A percentile compares a stretch with the other conserved stretches of the same genome.
These are phyloP conservation scores for Caenorhabditis imperialis DNA, from an alignment of 2,888 invertebrate genomes.

Conservation along the genomic window DNA sequence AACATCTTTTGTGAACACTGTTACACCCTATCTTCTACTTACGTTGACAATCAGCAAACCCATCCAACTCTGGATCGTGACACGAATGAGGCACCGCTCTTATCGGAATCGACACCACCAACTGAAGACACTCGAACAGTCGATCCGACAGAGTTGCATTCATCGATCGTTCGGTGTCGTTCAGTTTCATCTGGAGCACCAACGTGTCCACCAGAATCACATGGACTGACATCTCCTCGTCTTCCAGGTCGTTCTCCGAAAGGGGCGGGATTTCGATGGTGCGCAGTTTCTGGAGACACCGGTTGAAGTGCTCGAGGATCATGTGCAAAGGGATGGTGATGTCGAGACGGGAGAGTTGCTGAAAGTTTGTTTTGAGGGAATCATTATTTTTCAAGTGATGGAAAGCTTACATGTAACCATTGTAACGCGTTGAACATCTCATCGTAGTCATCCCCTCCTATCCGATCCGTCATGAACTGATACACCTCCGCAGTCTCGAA, in stretches of 20 bases:
- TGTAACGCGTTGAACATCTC: conserved; percentile 80
- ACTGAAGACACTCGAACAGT: conserved; percentile 68
- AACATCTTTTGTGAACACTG: too few relatives aligned
- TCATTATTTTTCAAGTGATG: background rate
- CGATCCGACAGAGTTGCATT: conserved; percentile 61
- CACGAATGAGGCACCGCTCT: conserved; percentile 81
- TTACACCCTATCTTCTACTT: too few relatives aligned
- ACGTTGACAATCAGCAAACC: conserved; percentile 85
- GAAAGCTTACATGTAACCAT: conserved; percentile 79
- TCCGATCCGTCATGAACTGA: conserved; percentile 90
- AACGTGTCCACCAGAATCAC: conserved; percentile 95
- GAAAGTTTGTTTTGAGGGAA: conserved; percentile 41
- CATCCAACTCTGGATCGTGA: conserved; percentile 79
- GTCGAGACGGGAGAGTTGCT: conserved; percentile 80
- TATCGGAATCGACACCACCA: conserved; percentile 67
- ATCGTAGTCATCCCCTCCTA: conserved; percentile 80
- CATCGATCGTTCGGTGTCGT: conserved; percentile 83
- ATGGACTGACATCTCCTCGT: conserved; percentile 82
- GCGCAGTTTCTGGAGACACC: conserved; percentile 56
- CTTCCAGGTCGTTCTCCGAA: conserved; percentile 70
- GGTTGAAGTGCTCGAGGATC: conserved; percentile 78
- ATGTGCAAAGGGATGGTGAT: conserved; percentile 80
- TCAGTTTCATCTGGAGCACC: conserved; percentile 92
- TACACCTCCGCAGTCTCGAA: conserved; percentile 95
- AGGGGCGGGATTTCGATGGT: conserved; percentile 59